Conservation (phyloP, 2,888 invertebrate species). For the Synergus laeviventris region DNA sequence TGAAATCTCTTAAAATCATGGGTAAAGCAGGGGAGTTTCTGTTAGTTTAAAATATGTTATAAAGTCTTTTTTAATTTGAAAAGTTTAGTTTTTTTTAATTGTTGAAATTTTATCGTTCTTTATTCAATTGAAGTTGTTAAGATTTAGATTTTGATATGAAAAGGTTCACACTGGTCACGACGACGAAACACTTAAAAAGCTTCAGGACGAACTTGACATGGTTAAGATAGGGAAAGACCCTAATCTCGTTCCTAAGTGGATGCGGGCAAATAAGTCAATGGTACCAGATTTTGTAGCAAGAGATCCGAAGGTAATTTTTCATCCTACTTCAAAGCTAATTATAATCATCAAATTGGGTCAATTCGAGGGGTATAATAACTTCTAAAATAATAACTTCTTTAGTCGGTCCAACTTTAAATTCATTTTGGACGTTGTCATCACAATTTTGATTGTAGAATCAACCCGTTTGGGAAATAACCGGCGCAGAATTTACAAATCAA, state of each 20-base stretch:
- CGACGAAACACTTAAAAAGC: slow-evolving; percentile 87
- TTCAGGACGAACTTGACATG: slow-evolving; percentile 85
- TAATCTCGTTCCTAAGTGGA: slow-evolving; percentile 86
- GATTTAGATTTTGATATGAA: slow-evolving; percentile 34
- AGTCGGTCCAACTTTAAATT: neutral
- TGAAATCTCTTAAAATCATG: no score
- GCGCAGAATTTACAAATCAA: slow-evolving; percentile 87
- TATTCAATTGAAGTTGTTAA: slow-evolving; percentile 10
- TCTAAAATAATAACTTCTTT: no score
- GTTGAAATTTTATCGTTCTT: slow-evolving; percentile 4
- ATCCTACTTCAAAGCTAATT: neutral
- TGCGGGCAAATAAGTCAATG: slow-evolving; percentile 88
- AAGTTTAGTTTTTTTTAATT: neutral
- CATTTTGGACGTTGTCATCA: neutral
- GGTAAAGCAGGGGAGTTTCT: no score
- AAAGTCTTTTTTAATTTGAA: neutral
- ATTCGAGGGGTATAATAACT: neutral
- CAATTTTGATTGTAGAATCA: slow-evolving; percentile 77
- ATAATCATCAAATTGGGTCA: neutral
- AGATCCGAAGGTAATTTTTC: slow-evolving; percentile 82
- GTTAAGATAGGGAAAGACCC: slow-evolving; percentile 87
- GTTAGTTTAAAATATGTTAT: neutral
- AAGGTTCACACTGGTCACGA: slow-evolving; percentile 90
- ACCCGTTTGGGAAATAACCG: slow-evolving; percentile 97
- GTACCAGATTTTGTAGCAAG: slow-evolving; percentile 92